Percentiles rank a stretch among this genome's conserved stretches.
Conservation (phyloP, 2,888 invertebrate species). For the Mechanitis mazaeus region DNA sequence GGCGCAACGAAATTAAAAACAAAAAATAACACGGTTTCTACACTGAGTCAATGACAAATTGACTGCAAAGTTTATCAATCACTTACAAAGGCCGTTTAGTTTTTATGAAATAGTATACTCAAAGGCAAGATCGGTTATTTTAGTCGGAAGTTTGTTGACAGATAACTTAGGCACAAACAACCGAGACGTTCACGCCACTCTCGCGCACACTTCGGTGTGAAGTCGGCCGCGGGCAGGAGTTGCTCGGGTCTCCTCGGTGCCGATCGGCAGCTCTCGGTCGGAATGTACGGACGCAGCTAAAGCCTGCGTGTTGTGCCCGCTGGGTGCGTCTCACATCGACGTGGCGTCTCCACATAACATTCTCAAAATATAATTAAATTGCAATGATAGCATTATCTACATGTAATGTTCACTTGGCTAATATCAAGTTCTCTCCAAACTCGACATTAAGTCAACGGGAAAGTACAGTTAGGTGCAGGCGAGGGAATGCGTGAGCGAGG, state of each 20-base stretch:
- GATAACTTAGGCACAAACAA: conserved; percentile 58
- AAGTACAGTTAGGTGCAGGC: conserved; percentile 77
- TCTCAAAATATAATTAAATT: conserved; percentile 74
- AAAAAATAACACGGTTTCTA: conserved; percentile 71
- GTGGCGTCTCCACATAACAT: conserved; percentile 59
- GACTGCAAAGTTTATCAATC: conserved; percentile 40
- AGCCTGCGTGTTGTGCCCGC: conserved; percentile 48
- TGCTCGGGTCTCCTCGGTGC: conserved; percentile 53
- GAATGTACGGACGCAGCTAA: conserved; percentile 65
- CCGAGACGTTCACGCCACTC: conserved; percentile 70
- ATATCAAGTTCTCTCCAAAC: conserved; percentile 75
- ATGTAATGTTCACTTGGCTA: conserved; percentile 69
- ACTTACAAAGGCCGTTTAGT: conserved; percentile 52
- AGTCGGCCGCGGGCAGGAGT: conserved; percentile 63
- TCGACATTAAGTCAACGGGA: conserved; percentile 74
- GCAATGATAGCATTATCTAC: conserved; percentile 68
- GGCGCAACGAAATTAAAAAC: conserved; percentile 70
- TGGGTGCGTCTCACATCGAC: conserved; percentile 53
- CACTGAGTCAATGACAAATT: conserved; percentile 59
- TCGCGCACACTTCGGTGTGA: conserved; percentile 74
- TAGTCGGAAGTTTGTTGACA: conserved; percentile 72
- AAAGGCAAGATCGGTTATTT: conserved; percentile 56
- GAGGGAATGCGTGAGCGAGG: conserved; percentile 77
- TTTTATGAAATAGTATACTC: conserved; percentile 57
- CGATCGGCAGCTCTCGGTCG: conserved; percentile 54